Evolutionary conservation across 2,888 invertebrate species (phyloP).

Genomic region (Melanotus villosus): DNA sequence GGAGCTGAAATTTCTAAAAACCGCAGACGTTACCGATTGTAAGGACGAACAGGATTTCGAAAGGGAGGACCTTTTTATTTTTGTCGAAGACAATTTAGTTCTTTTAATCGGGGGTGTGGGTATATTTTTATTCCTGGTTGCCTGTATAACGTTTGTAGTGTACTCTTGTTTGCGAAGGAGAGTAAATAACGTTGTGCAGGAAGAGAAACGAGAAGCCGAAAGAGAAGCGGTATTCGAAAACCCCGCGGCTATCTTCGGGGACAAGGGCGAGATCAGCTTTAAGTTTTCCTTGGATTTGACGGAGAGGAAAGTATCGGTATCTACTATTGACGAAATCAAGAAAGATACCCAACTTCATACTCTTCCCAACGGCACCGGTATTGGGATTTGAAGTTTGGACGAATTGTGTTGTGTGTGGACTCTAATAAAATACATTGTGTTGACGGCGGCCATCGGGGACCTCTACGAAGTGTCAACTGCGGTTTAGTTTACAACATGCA

Average conservation of each 20-base stretch:
- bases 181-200: conserved; percentile 68
- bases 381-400: conserved; percentile 44
- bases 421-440: conserved; percentile 43
- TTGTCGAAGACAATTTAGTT: conserved; percentile 67
- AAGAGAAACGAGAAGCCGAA: conserved; percentile 56
- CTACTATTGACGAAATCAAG: conserved; percentile 67
- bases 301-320: conserved; percentile 66
- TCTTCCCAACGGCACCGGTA: conserved; percentile 62
- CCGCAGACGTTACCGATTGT: conserved; percentile 67
- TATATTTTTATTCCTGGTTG: conserved; percentile 69
- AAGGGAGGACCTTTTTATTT: conserved; percentile 61
- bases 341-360: conserved; percentile 60
- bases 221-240: conserved; percentile 61
- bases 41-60: conserved; percentile 69
- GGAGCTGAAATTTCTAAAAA: conserved; percentile 63
- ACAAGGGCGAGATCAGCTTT: conserved; percentile 72
- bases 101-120: conserved; percentile 70
- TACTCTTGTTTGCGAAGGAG: conserved; percentile 78
- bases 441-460: conserved; percentile 29
- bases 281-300: conserved; percentile 71
- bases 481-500: conserved; percentile 37
- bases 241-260: conserved; percentile 65
- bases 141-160: conserved; percentile 69
- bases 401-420: conserved; percentile 38
- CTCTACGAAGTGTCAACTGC: conserved; percentile 39